Base-by-base conservation (phyloP, 2,113 vertebrate genomes). In the Equus przewalskii region DNA sequence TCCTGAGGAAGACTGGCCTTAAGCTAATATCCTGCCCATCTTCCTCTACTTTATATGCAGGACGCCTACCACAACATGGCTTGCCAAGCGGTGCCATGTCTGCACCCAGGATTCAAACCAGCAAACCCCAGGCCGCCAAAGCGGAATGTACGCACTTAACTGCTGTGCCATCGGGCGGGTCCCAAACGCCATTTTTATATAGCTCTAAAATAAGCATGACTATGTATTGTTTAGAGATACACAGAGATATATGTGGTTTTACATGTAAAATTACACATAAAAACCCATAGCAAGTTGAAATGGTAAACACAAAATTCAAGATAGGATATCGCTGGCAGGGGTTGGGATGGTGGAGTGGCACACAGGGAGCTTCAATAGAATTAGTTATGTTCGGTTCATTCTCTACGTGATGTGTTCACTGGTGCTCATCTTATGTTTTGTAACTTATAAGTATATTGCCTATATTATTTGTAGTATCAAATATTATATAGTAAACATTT, bases 281-380 rank as follows among this genome's bases (percentile, higher is more conserved):
- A 95, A 95, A 64, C 69, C 83, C 83, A 76, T 7, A 72, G 41
- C 36, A 90, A 81, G 78, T 12, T 83, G 21, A 97, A 62, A 49
- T 41, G n/a, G 54, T 82, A 80, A 89, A 46, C 28, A 60, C n/a
- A 65, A 41, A 76, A 70, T 91, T 72, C 28, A 90, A 51, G 51
- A 80, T 22, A 51, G n/a, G 4, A 49, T 58, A 14, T 16, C 49
- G 18, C 12, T 22, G 26, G 64, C 26, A 65, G 33, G 14, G 19
- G 11, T 12, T 80, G 4, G 51, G 80, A 16, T 15, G 11, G 22
- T 51, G 2, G 28, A 30, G 33, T 46, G 26, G 10, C 14, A 44
- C 9, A 30, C 0, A 36, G 18, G 19, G 65, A 72, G 12, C 18
- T 6, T 80, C 5, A 44, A 41, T 7, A 33, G 22, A 85, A 72